Base-by-base conservation (phyloP, 2,888 invertebrate genomes). In the Morpho helenor region DNA sequence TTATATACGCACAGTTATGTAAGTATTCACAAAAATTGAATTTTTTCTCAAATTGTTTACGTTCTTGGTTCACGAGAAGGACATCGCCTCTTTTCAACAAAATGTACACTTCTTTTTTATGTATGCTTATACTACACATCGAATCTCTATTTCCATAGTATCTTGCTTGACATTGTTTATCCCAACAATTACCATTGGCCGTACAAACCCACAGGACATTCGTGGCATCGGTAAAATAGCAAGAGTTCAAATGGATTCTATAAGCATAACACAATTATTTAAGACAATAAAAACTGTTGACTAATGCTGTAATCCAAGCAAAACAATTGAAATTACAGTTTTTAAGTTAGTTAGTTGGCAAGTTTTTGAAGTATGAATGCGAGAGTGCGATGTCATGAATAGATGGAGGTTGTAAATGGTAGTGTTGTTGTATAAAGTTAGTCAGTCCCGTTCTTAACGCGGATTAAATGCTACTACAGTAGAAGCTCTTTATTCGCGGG, bases 1-100 rank as follows among this genome's bases (percentile, higher is more conserved):
- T 31, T 31, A 31, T 3, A 31, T 31, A 31, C 5, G 31, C 31
- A 31, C 31, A 31, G 31, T 31, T 5, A 31, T 31, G 31, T 31
- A 31, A 31, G 31, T 31, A 31, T 31, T 31, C 31, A 31, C 31
- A 31, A 31, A 62, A 51, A 40, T 59, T 23, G 8, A 41, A 61
- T 41, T 54, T 16, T n/a, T 52, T 52, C 7, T 47, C 43, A 45
- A 59, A 52, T 9, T 49, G 49, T 31, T 49, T 60, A 6, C 44
- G 50, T 41, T 52, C 7, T 8, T 9, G 43, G 6, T 63, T 52
- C 10, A 66, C 58, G 8, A 52, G 57, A 10, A 67, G 43, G 42
- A 79, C 52, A 8, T 63, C 56, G 2, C 82, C 80, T 40, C 65
- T 69, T 44, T 67, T 69, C 1, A 72, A 64, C 31, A 78, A 39